Conservation (phyloP, 2,888 invertebrate genomes). For the Saturnia pavonia region DNA sequence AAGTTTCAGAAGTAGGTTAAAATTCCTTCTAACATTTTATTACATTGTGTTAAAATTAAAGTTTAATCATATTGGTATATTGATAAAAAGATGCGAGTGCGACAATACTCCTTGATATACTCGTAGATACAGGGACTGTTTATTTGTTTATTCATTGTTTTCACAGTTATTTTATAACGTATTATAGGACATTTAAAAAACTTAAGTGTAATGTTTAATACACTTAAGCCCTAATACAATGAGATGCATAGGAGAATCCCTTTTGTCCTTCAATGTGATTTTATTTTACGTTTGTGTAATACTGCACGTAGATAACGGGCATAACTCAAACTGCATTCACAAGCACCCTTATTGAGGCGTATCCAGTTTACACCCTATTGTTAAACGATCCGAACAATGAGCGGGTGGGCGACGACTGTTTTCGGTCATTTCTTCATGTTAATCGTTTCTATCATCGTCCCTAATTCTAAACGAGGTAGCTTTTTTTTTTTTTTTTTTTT, state of each 20-base stretch:
- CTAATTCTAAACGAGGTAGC: background rate
- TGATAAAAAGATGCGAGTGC: too few relatives aligned
- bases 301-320: background rate
- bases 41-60: too few relatives aligned
- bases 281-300: background rate
- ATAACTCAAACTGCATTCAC: background rate
- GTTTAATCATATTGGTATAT: too few relatives aligned
- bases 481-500: too few relatives aligned
- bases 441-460: background rate
- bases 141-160: too few relatives aligned
- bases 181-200: too few relatives aligned
- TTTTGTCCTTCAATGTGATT: background rate
- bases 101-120: too few relatives aligned
- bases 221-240: background rate
- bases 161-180: too few relatives aligned
- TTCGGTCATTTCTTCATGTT: background rate
- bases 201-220: background rate
- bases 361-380: slow-evolving; percentile 9
- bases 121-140: too few relatives aligned
- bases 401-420: slow-evolving; percentile 4
- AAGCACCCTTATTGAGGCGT: slow-evolving; percentile 15
- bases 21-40: too few relatives aligned
- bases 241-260: background rate
- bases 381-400: slow-evolving; percentile 2
- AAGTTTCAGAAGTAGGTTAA: too few relatives aligned